A percentile compares a stretch with the other conserved stretches of the same genome.
phyloP scores from a whole-genome alignment of 2,113 vertebrate species.

The Sprattus sprattus region DNA sequence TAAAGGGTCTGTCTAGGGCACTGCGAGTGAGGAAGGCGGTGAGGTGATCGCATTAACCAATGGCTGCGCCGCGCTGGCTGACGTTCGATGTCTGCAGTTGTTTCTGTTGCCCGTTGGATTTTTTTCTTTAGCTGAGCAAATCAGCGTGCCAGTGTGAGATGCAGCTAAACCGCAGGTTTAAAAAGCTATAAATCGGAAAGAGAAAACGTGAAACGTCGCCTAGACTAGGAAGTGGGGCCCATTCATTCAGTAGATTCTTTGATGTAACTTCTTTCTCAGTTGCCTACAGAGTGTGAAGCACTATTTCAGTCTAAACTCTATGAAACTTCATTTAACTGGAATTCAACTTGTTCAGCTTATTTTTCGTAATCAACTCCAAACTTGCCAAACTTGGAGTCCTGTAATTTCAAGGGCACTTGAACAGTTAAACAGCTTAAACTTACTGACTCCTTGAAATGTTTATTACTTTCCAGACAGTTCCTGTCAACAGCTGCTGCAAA shows the following conservation, averaged over 20 bases:
- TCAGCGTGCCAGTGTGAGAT: not conserved
- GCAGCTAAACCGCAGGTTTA: not conserved
- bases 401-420: too few relatives aligned
- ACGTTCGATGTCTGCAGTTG: conserved; percentile 27
- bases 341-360: not conserved
- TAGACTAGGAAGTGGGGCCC: not conserved
- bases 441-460: too few relatives aligned
- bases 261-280: not conserved
- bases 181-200: not conserved
- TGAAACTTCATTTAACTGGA: not conserved
- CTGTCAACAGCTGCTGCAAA: not conserved
- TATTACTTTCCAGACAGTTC: not conserved
- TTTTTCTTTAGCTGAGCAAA: not conserved
- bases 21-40: conserved; percentile 21
- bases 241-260: not conserved
- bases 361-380: too few relatives aligned
- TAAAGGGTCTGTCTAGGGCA: not conserved
- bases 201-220: not conserved
- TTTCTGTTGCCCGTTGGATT: not conserved
- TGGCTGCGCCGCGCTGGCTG: conserved; percentile 23
- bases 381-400: too few relatives aligned
- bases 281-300: not conserved
- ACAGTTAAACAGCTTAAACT: not conserved
- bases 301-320: too few relatives aligned
- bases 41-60: conserved; percentile 35